Base-by-base conservation (phyloP, 1,140 invertebrate genomes). In the Drosophila nebulosa region DNA sequence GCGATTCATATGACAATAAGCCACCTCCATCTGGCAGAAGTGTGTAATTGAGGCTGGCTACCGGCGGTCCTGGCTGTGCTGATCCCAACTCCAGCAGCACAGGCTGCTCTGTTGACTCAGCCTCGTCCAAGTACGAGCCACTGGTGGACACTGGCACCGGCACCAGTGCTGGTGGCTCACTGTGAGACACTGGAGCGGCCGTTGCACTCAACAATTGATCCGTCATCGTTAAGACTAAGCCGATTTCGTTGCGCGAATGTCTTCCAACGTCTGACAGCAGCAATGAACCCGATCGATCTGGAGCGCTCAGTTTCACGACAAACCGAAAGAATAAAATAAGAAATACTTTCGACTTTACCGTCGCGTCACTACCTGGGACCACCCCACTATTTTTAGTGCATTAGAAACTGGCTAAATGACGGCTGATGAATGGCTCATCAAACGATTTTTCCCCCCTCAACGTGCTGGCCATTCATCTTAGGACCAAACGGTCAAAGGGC, bases 161-260 rank as follows among this genome's bases (percentile, higher is more conserved):
- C 21, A 88, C 59, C 26, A 88, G 46, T 6, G 77, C 79, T 18
- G 75, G 36, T 30, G 83, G 83, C 68, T 80, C 75, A 51, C 50
- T 46, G 42, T 78, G 64, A 22, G 64, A 12, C 26, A 27, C 79
- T 14, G 68, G 26, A 22, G 63, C 58, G 16, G 78, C 64, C 26
- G 68, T 60, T 21, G 78, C 64, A 21, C 83, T 88, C 68, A 88
- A 62, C 64, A 88, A 60, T 77, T 88, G 83, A 83, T 88, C 83
- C 70, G 65, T 88, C 83, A 88, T 88, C 78, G 78, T 63, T 81
- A 86, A 86, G 78, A 78, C 78, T 74, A 80, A 55, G 52, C 52
- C 52, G 52, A 55, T 60, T 60, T 50, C 18, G 56, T 73, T 62
- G 39, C 39, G 39, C 39, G 39, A 46, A 32, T 10, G 30, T 32